A percentile compares a stretch with the other conserved stretches of the same genome.
phyloP scores from a whole-genome alignment of 2,797 vertebrate genomes.

The Vipera ursinii region DNA sequence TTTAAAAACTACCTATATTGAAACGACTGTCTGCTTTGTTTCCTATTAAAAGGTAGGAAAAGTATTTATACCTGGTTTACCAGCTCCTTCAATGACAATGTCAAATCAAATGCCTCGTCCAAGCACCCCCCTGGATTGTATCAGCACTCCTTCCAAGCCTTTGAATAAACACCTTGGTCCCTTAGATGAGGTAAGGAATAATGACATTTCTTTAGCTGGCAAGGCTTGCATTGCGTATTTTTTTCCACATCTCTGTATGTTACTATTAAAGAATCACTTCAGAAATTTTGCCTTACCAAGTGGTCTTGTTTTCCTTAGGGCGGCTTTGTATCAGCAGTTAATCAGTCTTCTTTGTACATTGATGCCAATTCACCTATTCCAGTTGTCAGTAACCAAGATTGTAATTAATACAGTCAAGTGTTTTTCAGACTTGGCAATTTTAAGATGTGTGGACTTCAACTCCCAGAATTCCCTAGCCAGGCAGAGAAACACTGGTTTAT shows the following conservation, averaged over 20 bases:
- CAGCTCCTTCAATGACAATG: conserved; percentile 78
- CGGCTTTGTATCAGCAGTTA: not conserved
- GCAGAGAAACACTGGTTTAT: not conserved
- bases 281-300: not conserved
- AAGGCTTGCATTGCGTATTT: not conserved
- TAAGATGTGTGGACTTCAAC: not conserved
- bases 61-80: conserved; percentile 88
- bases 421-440: not conserved
- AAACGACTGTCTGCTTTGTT: not conserved
- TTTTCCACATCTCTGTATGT: not conserved
- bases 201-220: not conserved
- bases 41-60: conserved; percentile 85
- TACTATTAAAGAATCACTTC: not conserved
- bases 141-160: conserved; percentile 85
- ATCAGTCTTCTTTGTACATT: not conserved
- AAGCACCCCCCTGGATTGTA: conserved; percentile 78
- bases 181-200: conserved; percentile 83
- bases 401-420: not conserved
- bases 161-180: conserved; percentile 81
- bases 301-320: not conserved
- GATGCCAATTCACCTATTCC: not conserved
- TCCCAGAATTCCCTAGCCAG: not conserved
- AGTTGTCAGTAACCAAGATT: not conserved
- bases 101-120: conserved; percentile 78
- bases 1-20: not conserved